Percentiles rank a stretch among this genome's conserved stretches.
Evolutionary conservation across 2,888 invertebrate species (phyloP).

Genomic region (Apotomis turbidana): DNA sequence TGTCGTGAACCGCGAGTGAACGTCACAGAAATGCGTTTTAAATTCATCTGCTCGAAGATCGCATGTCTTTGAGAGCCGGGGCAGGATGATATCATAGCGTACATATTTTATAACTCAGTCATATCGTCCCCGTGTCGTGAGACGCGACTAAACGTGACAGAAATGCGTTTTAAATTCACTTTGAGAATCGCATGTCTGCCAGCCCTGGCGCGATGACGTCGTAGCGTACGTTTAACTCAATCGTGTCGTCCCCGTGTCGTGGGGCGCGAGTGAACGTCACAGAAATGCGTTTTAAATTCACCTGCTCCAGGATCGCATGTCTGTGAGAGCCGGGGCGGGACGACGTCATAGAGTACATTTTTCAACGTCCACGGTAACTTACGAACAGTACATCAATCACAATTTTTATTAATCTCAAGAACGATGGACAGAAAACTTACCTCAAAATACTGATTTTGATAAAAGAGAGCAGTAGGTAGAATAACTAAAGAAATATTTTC

Average conservation of each 20-base stretch:
- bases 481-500: too few species aligned
- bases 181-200: slow-evolving; percentile 1
- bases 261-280: not conserved
- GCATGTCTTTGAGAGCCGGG: too few species aligned
- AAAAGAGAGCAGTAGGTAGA: too few species aligned
- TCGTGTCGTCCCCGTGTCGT: slow-evolving; percentile 18
- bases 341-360: slow-evolving; percentile 35
- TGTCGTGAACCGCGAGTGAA: not conserved
- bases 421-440: too few species aligned
- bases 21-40: too few species aligned
- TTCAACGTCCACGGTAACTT: slow-evolving; percentile 1
- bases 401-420: too few species aligned
- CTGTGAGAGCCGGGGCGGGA: slow-evolving; percentile 31
- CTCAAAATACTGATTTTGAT: too few species aligned
- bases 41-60: too few species aligned
- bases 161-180: too few species aligned
- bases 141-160: not conserved
- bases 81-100: slow-evolving; percentile 23
- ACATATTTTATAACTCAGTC: slow-evolving; percentile 21
- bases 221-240: too few species aligned
- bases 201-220: too few species aligned
- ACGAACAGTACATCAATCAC: slow-evolving; percentile 12
- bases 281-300: slow-evolving; percentile 41
- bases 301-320: slow-evolving; percentile 34
- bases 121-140: slow-evolving; percentile 10